Conservation (phyloP, 2,797 vertebrate genomes). For the Characodon lateralis region DNA sequence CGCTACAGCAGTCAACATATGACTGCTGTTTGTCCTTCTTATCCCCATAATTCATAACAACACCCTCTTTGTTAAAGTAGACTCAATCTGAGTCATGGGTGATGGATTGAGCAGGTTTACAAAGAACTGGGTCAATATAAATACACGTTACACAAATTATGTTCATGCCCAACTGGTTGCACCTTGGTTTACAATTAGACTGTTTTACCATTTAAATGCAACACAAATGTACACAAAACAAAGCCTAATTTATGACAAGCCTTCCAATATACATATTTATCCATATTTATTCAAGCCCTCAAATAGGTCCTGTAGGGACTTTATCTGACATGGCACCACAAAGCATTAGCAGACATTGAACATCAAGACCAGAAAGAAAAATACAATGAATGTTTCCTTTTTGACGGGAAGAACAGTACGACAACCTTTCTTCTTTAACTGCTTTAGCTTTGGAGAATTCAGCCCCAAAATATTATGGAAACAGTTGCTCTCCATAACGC, state of each 20-base stretch:
- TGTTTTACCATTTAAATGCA: background rate
- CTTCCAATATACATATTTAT: background rate
- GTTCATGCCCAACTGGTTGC: background rate
- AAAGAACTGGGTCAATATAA: background rate
- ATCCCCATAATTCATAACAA: constrained; percentile 5
- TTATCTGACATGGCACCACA: background rate
- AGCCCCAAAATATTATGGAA: too few species aligned
- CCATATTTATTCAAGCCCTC: background rate
- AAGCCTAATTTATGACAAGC: background rate
- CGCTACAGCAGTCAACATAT: background rate
- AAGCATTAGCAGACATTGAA: background rate
- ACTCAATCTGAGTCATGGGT: constrained; percentile 2
- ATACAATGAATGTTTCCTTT: background rate
- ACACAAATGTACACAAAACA: background rate
- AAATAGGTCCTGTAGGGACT: background rate
- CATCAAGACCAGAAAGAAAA: background rate
- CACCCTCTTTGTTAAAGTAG: background rate
- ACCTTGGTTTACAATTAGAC: background rate
- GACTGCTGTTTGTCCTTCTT: background rate
- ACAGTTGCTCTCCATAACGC: too few species aligned
- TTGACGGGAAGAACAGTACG: too few species aligned
- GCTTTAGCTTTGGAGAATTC: too few species aligned
- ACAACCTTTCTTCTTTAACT: too few species aligned
- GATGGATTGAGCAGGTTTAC: background rate
- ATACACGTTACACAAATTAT: background rate